Conservation (phyloP, 2,797 vertebrate species). For the Poecilia wingei region DNA sequence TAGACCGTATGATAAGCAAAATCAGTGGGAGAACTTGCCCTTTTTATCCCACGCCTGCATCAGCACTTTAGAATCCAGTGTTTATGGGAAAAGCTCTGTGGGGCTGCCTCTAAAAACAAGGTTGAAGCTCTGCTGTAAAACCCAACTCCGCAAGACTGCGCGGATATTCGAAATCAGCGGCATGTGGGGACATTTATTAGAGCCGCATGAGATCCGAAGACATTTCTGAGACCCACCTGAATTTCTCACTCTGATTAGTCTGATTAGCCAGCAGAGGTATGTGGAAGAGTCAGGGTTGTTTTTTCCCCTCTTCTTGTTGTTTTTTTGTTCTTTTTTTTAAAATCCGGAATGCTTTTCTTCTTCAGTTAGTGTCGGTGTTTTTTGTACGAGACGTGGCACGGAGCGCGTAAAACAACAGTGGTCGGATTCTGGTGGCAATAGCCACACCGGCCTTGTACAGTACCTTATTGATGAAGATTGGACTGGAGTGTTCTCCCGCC, state of each 20-base stretch:
- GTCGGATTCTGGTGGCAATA: slow-evolving; percentile 64
- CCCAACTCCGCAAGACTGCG: slow-evolving; percentile 16
- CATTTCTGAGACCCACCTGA: slow-evolving; percentile 18
- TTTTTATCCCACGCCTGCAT: slow-evolving; percentile 43
- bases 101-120: slow-evolving; percentile 29
- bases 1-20: slow-evolving; percentile 28
- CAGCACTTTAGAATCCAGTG: slow-evolving; percentile 41
- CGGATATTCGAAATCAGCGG: slow-evolving; percentile 29
- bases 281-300: slow-evolving; percentile 1
- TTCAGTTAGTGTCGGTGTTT: slow-evolving; percentile 22
- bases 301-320: background rate
- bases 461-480: slow-evolving; percentile 77
- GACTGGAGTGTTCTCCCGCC: slow-evolving; percentile 68
- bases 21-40: slow-evolving; percentile 14
- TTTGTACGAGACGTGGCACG: slow-evolving; percentile 45
- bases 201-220: slow-evolving; percentile 25
- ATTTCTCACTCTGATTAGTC: slow-evolving; percentile 41
- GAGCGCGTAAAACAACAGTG: slow-evolving; percentile 63
- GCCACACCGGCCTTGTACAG: slow-evolving; percentile 64
- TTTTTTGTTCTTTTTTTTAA: background rate
- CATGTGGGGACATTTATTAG: slow-evolving; percentile 27
- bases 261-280: slow-evolving; percentile 35
- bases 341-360: slow-evolving; percentile 26
- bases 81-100: slow-evolving; percentile 31
- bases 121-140: slow-evolving; percentile 28